Conservation (phyloP, 2,888 invertebrate genomes). For the Spilosoma lubricipeda region DNA sequence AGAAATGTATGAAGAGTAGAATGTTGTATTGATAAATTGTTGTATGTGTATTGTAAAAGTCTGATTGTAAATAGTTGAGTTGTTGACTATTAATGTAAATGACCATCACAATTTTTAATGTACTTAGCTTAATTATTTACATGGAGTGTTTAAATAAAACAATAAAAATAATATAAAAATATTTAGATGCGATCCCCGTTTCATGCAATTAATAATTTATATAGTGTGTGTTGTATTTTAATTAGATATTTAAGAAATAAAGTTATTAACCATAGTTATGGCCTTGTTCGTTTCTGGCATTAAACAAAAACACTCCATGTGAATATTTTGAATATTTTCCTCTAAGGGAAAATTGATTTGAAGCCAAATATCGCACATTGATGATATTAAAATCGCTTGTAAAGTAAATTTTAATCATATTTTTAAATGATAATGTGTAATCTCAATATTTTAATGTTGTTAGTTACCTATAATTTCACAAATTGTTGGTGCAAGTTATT, state of each 20-base stretch:
- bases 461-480: conserved; percentile 80
- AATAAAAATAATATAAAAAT: conserved; percentile 1
- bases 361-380: conserved; percentile 82
- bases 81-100: conserved; percentile 53
- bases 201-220: neutral
- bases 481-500: conserved; percentile 71
- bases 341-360: conserved; percentile 62
- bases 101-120: conserved; percentile 69
- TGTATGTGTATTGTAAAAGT: conserved; percentile 67
- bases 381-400: conserved; percentile 63
- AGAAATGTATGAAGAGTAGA: conserved; percentile 30
- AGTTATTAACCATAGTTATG: neutral
- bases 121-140: conserved; percentile 54
- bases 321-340: conserved; percentile 53
- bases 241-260: neutral
- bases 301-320: conserved; percentile 56
- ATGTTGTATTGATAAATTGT: conserved; percentile 48
- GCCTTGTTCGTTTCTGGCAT: conserved; percentile 10
- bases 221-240: conserved; percentile 9
- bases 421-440: conserved; percentile 66
- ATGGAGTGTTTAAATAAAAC: conserved; percentile 51
- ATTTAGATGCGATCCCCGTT: conserved; percentile 11
- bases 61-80: conserved; percentile 76
- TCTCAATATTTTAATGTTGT: conserved; percentile 72
- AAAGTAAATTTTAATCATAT: conserved; percentile 65